Base-by-base conservation (phyloP, 2,797 vertebrate genomes). In the Myripristis jacobus region DNA sequence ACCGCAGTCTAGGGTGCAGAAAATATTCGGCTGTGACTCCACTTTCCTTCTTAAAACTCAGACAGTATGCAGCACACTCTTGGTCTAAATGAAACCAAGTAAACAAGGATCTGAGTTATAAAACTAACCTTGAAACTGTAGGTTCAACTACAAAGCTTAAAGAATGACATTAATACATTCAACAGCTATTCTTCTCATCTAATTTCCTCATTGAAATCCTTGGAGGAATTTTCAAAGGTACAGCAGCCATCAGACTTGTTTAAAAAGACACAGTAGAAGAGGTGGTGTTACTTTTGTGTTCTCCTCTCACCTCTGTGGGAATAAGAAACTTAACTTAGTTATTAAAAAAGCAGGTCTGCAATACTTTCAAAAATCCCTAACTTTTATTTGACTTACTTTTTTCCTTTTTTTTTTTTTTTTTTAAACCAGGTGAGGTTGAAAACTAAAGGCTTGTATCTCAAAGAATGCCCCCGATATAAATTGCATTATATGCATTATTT, bases 21-120 rank as follows among this genome's bases (percentile, higher is more conserved):
- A 87, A 83, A 86, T 81, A 87, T 79, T 81, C 73, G 61, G 58
- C 77, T 76, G 50, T 27, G 53, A 81, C 70, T 70, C 48, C 31
- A 75, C 65, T 69, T 75, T 66, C 41, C 46, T 46, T 59, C 71
- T 66, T 19, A 22, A 84, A 74, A 67, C 66, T 78, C 52, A 71
- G 78, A 78, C 1, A 24, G 10, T 21, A 22, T 50, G 19, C 66
- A 58, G 44, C 54, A 75, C 52, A 63, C 63, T 61, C 68, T 48
- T 18, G 59, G 54, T 60, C 50, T 60, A 56, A 61, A 77, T 69
- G 60, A 83, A 65, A 83, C 72, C 55, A 66, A 70, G 54, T 71
- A 51, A 75, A 67, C 74, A 72, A 68, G 64, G 29, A 61, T 57
- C 55, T 69, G 78, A 85, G 65, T 89, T 75, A 86, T 64, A 61